Evolutionary conservation across 2,113 vertebrate species (phyloP).

Genomic region (Laticauda laticaudata): DNA sequence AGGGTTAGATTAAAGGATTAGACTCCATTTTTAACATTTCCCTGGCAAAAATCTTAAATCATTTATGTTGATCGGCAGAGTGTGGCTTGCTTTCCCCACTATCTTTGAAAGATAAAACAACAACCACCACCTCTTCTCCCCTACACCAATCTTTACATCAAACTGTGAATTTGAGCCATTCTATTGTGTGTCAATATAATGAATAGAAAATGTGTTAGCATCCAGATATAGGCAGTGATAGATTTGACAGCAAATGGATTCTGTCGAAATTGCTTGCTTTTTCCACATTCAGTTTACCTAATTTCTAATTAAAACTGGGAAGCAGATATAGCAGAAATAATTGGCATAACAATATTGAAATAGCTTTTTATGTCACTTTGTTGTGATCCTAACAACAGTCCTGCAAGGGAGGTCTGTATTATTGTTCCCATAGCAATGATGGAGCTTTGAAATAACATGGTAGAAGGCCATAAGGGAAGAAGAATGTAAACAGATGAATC

Average conservation of each 20-base stretch:
- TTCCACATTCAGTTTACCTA: not conserved
- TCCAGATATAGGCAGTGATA: rapidly evolving
- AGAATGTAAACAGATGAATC: rapidly evolving
- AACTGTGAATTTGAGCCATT: constrained; percentile 41
- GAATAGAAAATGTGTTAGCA: not conserved
- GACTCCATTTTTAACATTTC: constrained; percentile 75
- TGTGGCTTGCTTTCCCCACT: constrained; percentile 55
- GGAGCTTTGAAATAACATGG: not conserved
- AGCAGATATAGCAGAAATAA: not conserved
- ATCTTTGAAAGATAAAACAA: constrained; percentile 48
- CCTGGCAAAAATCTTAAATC: constrained; percentile 79
- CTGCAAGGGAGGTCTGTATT: not conserved
- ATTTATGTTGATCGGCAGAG: constrained; percentile 68
- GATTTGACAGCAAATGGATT: not conserved
- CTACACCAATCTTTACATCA: not conserved
- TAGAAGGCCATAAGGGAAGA: not conserved
- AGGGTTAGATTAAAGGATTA: constrained; percentile 82
- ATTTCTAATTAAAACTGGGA: not conserved
- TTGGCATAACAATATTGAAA: not conserved
- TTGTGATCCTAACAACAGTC: not conserved
- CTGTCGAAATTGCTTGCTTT: not conserved
- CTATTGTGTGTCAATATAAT: not conserved
- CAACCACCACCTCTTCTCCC: not conserved
- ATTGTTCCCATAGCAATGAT: not conserved
- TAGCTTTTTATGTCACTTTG: not conserved